phyloP scores from a whole-genome alignment of 2,797 vertebrate species.

The Danio tinwini region DNA sequence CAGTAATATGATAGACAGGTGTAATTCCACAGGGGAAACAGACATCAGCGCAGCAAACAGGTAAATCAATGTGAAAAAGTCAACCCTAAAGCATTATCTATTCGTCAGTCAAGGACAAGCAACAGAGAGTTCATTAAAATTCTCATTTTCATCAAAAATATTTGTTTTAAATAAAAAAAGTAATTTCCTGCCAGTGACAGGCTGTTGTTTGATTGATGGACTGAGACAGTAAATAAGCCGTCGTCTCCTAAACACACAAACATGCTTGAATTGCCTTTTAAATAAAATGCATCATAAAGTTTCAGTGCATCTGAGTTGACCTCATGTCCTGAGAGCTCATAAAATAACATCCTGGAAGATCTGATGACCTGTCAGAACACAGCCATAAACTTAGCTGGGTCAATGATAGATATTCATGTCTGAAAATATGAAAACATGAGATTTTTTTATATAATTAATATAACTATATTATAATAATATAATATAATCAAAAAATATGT shows the following conservation, averaged over 20 bases:
- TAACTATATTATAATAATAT: too few relatives aligned
- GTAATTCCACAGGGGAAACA: constrained; percentile 27
- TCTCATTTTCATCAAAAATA: constrained; percentile 1
- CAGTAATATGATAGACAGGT: constrained; percentile 20
- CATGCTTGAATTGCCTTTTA: constrained; percentile 9
- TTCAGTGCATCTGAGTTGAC: constrained; percentile 41
- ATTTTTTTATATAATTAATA: too few relatives aligned
- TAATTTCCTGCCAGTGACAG: constrained; percentile 11
- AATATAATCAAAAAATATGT: too few relatives aligned
- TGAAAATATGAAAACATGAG: background rate
- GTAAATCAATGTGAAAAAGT: constrained; percentile 9
- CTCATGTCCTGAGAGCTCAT: constrained; percentile 19
- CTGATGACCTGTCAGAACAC: background rate
- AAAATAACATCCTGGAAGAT: constrained; percentile 33
- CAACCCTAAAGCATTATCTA: constrained; percentile 7
- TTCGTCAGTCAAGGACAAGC: constrained; percentile 44
- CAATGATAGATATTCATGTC: background rate
- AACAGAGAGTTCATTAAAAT: constrained; percentile 17
- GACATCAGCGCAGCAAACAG: background rate
- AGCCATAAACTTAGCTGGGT: background rate
- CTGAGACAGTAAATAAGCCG: constrained; percentile 23
- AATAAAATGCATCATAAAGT: constrained; percentile 48
- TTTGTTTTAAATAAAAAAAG: constrained; percentile 14
- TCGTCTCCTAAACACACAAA: constrained; percentile 15
- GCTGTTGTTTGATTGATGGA: constrained; percentile 19